Conservation (phyloP, 1,140 invertebrate species). For the Lordiphosa collinella region DNA sequence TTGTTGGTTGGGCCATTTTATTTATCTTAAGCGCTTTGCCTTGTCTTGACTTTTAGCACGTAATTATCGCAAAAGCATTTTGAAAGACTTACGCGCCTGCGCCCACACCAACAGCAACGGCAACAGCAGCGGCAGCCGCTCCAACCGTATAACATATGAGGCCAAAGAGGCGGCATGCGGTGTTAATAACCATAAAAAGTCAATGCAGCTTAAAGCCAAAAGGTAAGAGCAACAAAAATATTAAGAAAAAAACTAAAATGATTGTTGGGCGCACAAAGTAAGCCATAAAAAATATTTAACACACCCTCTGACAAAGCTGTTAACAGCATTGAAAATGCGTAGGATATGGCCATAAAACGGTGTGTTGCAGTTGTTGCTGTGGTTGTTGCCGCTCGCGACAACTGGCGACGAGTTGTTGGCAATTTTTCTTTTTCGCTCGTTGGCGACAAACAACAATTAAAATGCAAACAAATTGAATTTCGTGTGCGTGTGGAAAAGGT, state of each 20-base stretch:
- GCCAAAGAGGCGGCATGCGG: constrained; percentile 33
- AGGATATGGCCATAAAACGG: constrained; percentile 67
- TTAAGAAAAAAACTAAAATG: constrained; percentile 26
- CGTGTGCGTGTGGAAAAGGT: constrained; percentile 61
- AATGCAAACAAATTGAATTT: constrained; percentile 72
- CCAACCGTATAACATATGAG: constrained; percentile 30
- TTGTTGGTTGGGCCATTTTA: too few relatives aligned
- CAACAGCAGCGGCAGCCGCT: constrained; percentile 18
- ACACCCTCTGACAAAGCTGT: constrained; percentile 74
- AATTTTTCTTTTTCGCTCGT: constrained; percentile 61
- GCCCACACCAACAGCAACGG: constrained; percentile 34
- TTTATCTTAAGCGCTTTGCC: constrained; percentile 60
- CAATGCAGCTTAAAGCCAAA: constrained; percentile 26
- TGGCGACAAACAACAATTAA: constrained; percentile 73
- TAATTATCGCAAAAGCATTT: constrained; percentile 61
- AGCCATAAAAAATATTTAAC: constrained; percentile 77
- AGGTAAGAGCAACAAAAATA: too few relatives aligned
- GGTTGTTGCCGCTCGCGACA: constrained; percentile 46
- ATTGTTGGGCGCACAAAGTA: constrained; percentile 61
- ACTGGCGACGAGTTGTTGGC: constrained; percentile 70
- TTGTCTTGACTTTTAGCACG: constrained; percentile 63
- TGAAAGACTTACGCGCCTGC: constrained; percentile 26
- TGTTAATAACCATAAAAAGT: constrained; percentile 68
- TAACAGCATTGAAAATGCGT: constrained; percentile 70
- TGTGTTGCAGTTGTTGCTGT: constrained; percentile 18